Evolutionary conservation across 2,797 vertebrate genomes (phyloP).

Genomic region (Delichon dasypus): DNA sequence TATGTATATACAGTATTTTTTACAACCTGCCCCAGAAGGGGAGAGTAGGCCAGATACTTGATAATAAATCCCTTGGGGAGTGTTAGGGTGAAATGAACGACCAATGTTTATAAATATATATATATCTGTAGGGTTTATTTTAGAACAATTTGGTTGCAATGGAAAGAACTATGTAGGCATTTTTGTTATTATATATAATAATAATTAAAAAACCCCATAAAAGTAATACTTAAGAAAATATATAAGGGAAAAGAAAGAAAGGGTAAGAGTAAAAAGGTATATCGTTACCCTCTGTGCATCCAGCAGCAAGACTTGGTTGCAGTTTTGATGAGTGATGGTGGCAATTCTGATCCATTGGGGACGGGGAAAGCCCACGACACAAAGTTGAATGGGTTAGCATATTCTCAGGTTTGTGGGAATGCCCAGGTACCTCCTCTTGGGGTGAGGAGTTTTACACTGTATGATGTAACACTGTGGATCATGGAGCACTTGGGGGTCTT

Average conservation of each 20-base stretch:
- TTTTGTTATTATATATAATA: neutral
- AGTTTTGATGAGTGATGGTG: neutral
- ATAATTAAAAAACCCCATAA: no score
- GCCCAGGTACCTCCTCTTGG: neutral
- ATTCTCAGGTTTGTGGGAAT: neutral
- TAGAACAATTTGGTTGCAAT: neutral
- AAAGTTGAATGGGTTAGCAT: neutral
- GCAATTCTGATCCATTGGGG: neutral
- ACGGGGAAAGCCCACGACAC: neutral
- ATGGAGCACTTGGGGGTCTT: neutral
- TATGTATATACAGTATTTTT: neutral
- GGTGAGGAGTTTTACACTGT: neutral
- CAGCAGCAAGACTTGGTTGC: neutral
- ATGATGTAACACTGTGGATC: neutral
- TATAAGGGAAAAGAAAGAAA: neutral
- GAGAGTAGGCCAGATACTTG: neutral
- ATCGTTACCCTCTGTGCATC: neutral
- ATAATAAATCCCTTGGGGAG: neutral
- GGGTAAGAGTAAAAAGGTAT: neutral
- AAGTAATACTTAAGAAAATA: neutral
- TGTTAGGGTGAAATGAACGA: neutral
- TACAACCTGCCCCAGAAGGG: neutral
- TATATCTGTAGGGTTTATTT: neutral
- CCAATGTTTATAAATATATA: neutral
- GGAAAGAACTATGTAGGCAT: neutral